These are phyloP conservation scores for Tauraco hartlaubi DNA, from an alignment of 2,797 vertebrate species.

Conservation along the genomic window DNA sequence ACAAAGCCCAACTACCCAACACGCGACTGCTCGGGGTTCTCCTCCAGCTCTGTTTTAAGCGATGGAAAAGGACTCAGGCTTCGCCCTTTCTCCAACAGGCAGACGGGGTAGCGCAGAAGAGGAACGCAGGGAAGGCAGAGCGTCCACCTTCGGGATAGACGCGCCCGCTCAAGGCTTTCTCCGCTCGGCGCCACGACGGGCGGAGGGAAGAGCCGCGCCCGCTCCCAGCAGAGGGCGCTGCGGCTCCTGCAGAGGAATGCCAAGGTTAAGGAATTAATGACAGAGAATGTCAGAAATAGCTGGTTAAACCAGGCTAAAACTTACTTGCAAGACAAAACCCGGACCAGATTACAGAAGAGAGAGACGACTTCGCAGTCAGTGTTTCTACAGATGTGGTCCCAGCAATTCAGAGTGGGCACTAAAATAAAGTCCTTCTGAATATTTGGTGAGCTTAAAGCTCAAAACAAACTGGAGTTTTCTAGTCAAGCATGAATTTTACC, in stretches of 20 bases:
- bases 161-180: accelerated
- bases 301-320: background rate
- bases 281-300: too few relatives aligned
- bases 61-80: accelerated
- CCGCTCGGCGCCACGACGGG: accelerated
- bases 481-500: background rate
- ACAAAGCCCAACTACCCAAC: accelerated
- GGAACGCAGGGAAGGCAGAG: accelerated
- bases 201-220: background rate
- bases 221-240: slow-evolving; percentile 57
- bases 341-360: accelerated
- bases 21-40: accelerated
- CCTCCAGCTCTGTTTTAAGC: background rate
- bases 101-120: accelerated
- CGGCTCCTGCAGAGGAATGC: background rate
- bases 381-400: background rate
- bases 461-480: background rate
- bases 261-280: too few relatives aligned
- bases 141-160: accelerated
- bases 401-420: background rate
- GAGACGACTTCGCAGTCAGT: accelerated
- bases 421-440: background rate
- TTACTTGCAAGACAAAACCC: background rate
- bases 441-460: background rate
- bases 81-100: accelerated